Evolutionary conservation across 2,888 invertebrate species (phyloP), one percentile per base, ranked within the genome.

Genomic region (Penaeus monodon): DNA sequence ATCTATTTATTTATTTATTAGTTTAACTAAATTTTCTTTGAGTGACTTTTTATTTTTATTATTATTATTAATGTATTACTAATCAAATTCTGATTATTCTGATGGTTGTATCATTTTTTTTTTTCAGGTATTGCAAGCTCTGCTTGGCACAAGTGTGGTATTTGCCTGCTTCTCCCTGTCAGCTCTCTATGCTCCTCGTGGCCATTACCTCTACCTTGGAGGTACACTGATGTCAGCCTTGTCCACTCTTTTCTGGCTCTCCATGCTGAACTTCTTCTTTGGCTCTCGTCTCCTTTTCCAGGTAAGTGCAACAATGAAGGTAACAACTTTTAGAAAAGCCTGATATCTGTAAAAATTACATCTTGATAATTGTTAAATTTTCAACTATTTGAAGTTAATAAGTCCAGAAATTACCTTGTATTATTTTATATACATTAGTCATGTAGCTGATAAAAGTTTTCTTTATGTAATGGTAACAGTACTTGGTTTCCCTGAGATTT

Each of bases 141-240:
- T 99, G 89, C 92, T 97, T 91, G 96, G 94, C 91, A 97, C 98
- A 1, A 95, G 96, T 65, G 93, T 98, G 77, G 96, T 99, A 85
- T 99, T 99, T 93, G 95, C 96, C 27, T 97, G 97, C 91, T 98
- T 99, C 93, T 96, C 97, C 33, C 93, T 98, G 91, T 95, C 97
- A 82, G 95, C 99, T 7, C 94, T 99, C 92, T 94, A 97, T 91
- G 97, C 97, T 83, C 95, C 96, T 91, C 95, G 96, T 90, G 97
- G 98, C 90, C 95, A 95, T 92, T 98, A 95, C 95, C 93, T 99
- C 86, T 98, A 96, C 93, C 94, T 99, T 79, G 98, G 98, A 90
- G 98, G 97, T 91, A 95, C 96, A 87, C 93, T 98, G 90, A 95
- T 97, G 94, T 96, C 97, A 73, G 93, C 96, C 77, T 93, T 98